A percentile compares a stretch with the other conserved stretches of the same genome.
Conservation (phyloP, 2,113 vertebrate species). For the Gobius niger region DNA sequence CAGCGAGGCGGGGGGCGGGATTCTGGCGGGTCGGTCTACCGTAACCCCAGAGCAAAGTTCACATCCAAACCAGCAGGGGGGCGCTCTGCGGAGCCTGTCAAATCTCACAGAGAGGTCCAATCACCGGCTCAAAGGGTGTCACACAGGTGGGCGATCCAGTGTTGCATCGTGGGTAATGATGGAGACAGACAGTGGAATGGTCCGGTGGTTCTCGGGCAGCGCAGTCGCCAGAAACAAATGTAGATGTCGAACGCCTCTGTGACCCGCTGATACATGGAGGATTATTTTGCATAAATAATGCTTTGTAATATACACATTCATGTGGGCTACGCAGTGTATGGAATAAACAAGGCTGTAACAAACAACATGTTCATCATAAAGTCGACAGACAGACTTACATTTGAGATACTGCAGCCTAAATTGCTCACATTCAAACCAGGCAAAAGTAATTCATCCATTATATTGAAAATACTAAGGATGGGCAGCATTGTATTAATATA, state of each 20-base stretch:
- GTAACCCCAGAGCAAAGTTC: constrained; percentile 32
- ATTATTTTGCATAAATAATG: constrained; percentile 1
- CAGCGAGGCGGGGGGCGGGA: not conserved
- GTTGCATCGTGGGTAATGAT: constrained; percentile 23
- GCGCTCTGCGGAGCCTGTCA: constrained; percentile 5
- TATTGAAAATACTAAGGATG: no score
- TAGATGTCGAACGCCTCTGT: not conserved
- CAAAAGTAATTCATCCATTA: no score
- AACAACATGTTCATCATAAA: not conserved
- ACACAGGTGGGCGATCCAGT: not conserved
- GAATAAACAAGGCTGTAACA: not conserved
- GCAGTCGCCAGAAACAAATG: constrained; percentile 4
- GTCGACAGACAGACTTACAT: not conserved
- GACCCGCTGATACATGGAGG: not conserved
- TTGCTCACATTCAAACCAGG: no score
- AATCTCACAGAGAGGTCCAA: constrained; percentile 5
- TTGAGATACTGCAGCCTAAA: no score
- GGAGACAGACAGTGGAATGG: constrained; percentile 27
- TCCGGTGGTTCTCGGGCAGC: constrained; percentile 20
- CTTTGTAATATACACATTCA: not conserved
- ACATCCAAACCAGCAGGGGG: not conserved
- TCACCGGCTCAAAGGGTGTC: constrained; percentile 15
- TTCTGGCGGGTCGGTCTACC: not conserved
- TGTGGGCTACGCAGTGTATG: not conserved
- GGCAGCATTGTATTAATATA: no score